A percentile compares a stretch with the other conserved stretches of the same genome.
phyloP scores from a whole-genome alignment of 2,797 vertebrate species.

The Pseudochromis fuscus region DNA sequence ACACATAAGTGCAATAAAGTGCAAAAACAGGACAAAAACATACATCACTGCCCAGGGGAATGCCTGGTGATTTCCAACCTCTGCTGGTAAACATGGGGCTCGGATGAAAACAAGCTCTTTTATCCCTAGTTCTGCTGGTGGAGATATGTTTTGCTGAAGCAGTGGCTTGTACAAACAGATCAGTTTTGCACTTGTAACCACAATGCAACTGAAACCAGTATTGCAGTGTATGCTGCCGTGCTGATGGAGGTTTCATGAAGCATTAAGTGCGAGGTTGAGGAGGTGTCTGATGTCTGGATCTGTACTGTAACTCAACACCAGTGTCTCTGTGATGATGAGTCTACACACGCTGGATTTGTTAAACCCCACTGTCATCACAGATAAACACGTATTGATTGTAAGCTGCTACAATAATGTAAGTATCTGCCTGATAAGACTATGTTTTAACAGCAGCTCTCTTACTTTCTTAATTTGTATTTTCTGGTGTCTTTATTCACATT shows the following conservation, averaged over 20 bases:
- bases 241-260: constrained; percentile 16
- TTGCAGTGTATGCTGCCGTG: background rate
- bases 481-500: background rate
- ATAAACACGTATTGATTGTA: background rate
- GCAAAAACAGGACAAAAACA: background rate
- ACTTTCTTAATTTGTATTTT: background rate
- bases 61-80: constrained; percentile 3
- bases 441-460: background rate
- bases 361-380: background rate
- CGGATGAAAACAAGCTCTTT: background rate
- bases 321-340: background rate
- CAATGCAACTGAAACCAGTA: background rate
- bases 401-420: background rate
- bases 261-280: constrained; percentile 15
- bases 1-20: background rate
- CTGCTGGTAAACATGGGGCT: background rate
- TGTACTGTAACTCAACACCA: constrained; percentile 29
- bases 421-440: background rate
- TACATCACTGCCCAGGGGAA: too few species aligned
- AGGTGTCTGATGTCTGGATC: constrained; percentile 42
- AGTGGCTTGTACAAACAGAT: background rate
- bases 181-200: constrained; percentile 1
- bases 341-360: background rate
- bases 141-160: background rate
- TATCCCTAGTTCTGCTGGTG: background rate